Base-by-base conservation (phyloP, 1,140 invertebrate species). In the Latrodectus geometricus region DNA sequence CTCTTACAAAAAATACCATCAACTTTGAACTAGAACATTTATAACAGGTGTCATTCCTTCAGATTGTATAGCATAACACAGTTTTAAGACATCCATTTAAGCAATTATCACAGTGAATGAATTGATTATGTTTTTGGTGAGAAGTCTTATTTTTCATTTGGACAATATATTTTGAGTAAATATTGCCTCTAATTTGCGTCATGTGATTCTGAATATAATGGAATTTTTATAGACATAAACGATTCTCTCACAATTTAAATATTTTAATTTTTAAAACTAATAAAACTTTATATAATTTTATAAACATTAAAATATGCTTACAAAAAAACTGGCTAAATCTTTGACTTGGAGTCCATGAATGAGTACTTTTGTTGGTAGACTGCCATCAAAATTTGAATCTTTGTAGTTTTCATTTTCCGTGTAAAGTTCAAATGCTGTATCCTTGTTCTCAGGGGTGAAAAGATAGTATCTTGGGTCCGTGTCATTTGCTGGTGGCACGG, bases 401-500 rank as follows among this genome's bases (percentile, higher is more conserved):
- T 48, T 4, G 0, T 65, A 35, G 5, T 52, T 35, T 17, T 77
- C 75, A 0, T 9, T 52, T 35, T 9, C 48, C 0, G 14, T 56
- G 7, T 77, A 20, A 12, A 35, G 75, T 3, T 17, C 23, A 15
- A 48, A 66, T 2, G 54, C 15, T 8, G 35, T 52, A 0, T 65
- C 15, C 4, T 20, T 14, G n/a, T 49, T 77, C 0, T 14, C 14
- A 9, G 20, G 75, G 1, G 75, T 77, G 20, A 65, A 77, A 4
- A 77, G 75, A 17, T 9, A 23, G 52, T 61, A 77, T 17, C 48
- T 65, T 14, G 65, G 23, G 15, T n/a, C 21, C 20, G 72, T 48
- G 9, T 35, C 35, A 35, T 35, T 35, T 35, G 23, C 14, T 48
- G 88, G 88, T 23, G 69, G 8, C 2, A 88, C 23, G 65, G 11